Percentiles rank a stretch among this genome's conserved stretches.
Conservation (phyloP, 2,797 vertebrate genomes). For the Ceyx erithaca region DNA sequence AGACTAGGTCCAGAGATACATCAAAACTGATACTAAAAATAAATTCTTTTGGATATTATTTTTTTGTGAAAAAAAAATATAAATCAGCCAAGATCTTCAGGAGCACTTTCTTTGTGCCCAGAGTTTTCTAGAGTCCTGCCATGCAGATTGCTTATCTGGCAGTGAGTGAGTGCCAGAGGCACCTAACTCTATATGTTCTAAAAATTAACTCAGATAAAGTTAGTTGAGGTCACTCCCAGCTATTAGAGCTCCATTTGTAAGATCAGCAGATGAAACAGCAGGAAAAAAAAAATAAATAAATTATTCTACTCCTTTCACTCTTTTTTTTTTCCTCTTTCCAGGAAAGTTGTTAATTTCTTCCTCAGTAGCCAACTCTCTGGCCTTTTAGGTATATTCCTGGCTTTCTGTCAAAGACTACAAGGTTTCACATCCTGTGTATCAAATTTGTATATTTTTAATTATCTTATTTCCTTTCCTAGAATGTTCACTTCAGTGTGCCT, state of each 20-base stretch:
- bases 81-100: not conserved
- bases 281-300: accelerated
- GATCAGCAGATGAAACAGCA: not conserved
- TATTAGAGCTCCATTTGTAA: not conserved
- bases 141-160: not conserved
- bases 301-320: not conserved
- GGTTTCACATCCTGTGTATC: not conserved
- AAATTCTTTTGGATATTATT: not conserved
- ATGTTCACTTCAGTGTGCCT: not conserved
- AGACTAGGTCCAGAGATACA: not conserved
- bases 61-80: not conserved
- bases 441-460: not conserved
- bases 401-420: not conserved
- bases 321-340: not conserved
- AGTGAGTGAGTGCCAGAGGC: not conserved
- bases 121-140: not conserved
- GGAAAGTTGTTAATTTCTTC: not conserved
- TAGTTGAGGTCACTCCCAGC: not conserved
- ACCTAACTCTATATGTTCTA: not conserved
- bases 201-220: not conserved
- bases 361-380: not conserved
- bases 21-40: not conserved
- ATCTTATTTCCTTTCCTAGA: not conserved
- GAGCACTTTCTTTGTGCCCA: not conserved
- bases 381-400: not conserved